These are phyloP conservation scores for Palythoa heliodiscus DNA, from an alignment of 92 coral and sea anemone genomes.

Conservation along the genomic window DNA sequence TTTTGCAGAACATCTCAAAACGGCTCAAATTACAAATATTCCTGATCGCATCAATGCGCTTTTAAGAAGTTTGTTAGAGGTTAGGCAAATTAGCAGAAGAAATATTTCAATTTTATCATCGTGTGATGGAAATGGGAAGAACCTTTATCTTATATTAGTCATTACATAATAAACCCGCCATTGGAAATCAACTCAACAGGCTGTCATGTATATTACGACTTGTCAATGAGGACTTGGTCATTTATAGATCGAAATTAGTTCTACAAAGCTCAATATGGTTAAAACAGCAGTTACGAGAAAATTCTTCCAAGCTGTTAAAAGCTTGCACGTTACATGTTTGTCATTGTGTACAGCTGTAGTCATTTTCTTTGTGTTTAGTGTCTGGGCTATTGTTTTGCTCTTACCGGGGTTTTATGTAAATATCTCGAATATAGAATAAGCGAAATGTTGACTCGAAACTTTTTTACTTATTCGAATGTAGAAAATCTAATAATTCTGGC, in stretches of 20 bases:
- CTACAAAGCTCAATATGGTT: not conserved
- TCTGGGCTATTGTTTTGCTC: not conserved
- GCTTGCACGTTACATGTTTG: not conserved
- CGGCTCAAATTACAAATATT: slow-evolving; percentile 5
- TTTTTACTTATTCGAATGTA: too few species aligned
- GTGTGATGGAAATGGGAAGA: not conserved
- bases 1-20: not conserved
- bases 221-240: not conserved
- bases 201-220: slow-evolving; percentile 6
- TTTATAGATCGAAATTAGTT: not conserved
- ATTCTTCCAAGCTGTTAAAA: not conserved
- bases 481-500: not conserved
- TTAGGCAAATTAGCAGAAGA: not conserved
- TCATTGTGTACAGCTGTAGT: not conserved
- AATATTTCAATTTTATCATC: not conserved
- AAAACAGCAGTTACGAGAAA: not conserved
- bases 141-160: not conserved
- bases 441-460: not conserved
- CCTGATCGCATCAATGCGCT: not conserved
- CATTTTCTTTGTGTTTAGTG: not conserved
- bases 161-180: not conserved
- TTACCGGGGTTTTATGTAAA: not conserved
- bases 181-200: not conserved
- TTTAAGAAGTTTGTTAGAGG: not conserved
- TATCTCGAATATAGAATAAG: not conserved